Base-by-base conservation (phyloP, 2,797 vertebrate species). In the Allobates femoralis region DNA sequence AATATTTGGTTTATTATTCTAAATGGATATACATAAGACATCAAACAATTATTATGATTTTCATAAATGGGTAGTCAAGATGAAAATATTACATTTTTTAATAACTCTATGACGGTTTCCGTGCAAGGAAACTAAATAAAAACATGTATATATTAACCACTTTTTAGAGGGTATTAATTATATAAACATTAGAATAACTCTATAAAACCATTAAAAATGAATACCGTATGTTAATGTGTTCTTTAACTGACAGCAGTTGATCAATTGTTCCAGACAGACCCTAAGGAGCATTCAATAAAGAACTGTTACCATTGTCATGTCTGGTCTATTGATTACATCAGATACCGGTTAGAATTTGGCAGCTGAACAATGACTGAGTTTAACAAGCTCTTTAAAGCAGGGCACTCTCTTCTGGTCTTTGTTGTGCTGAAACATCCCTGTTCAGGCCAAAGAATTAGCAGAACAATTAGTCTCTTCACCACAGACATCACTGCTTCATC, bases 151-250 rank as follows among this genome's bases (percentile, higher is more conserved):
- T 46, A n/a, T 37, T 62, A 60, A n/a, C 28, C 56, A 34, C n/a
- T 15, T 5, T 50, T 41, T 62, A 32, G 15, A 60, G 32, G 46
- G 21, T 58, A 60, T 23, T 23, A 55, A 34, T 71, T 10, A 67
- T 55, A 34, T 71, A 16, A 67, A 46, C 18, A 21, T 56, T 77
- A 18, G 3, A 16, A 32, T 10, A 30, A 53, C 51, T 21, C 0
- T 69, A 58, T 67, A 21, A 81, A 71, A 11, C 19, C n/a, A 73
- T 81, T 84, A 90, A 81, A 60, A 46, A 21, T 73, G 69, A 41
- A 41, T 50, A 74, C 37, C 41, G 15, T 86, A 92, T 93, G 93
- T 89, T 90, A 90, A 90, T 84, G 66, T 60, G 30, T 89, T 89
- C 55, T 89, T 77, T 51, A 81, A 41, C 79, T 87, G 89, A 90